Conservation (phyloP, 2,888 invertebrate genomes). For the Pollenia labialis region DNA sequence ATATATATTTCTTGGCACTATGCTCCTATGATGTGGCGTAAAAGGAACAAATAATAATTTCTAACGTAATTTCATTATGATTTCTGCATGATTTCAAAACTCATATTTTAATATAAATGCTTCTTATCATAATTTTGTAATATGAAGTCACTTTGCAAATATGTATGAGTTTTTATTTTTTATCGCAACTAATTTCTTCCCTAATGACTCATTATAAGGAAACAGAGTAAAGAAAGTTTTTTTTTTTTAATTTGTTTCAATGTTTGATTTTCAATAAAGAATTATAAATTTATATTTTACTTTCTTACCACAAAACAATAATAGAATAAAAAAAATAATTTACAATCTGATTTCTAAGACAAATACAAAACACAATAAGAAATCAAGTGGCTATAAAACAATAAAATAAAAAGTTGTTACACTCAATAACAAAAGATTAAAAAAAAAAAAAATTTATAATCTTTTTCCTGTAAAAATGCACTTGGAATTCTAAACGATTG, state of each 20-base stretch:
- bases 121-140: slow-evolving; percentile 38
- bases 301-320: slow-evolving; percentile 29
- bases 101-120: slow-evolving; percentile 5
- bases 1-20: too few relatives aligned
- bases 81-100: background rate
- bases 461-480: too few relatives aligned
- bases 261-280: slow-evolving; percentile 15
- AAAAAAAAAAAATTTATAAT: too few relatives aligned
- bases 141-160: slow-evolving; percentile 59
- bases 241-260: background rate
- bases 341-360: background rate
- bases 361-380: background rate
- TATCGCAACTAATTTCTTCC: slow-evolving; percentile 50
- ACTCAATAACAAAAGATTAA: slow-evolving; percentile 2
- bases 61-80: background rate
- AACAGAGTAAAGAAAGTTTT: background rate
- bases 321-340: slow-evolving; percentile 25
- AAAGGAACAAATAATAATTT: too few relatives aligned
- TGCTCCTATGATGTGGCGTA: too few relatives aligned
- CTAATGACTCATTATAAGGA: slow-evolving; percentile 60
- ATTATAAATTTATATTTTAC: slow-evolving; percentile 11
- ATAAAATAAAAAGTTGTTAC: slow-evolving; percentile 5
- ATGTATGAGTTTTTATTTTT: slow-evolving; percentile 18
- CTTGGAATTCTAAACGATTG: too few relatives aligned
- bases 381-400: background rate